Base-by-base conservation (phyloP, 2,888 invertebrate genomes). In the Noctua fimbriata region DNA sequence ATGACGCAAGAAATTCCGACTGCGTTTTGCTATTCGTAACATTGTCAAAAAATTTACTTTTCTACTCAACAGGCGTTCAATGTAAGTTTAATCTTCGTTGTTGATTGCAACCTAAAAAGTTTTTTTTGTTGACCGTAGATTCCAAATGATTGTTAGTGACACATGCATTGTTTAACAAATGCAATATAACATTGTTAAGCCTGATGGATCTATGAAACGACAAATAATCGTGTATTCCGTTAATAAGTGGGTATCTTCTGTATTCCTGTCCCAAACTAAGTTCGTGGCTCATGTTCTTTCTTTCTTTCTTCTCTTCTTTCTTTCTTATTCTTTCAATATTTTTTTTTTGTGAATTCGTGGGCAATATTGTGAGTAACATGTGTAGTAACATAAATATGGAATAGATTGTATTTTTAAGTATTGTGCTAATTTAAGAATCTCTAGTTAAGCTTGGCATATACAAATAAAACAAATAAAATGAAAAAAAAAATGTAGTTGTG, bases 61-160 rank as follows among this genome's bases (percentile, higher is more conserved):
- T 10, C 24, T 58, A 41, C n/a, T 21, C 36, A 18, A n/a, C 69
- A 52, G 9, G 28, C 5, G 24, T 24, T 55, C 12, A n/a, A 41
- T 18, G 9, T 24, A 55, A 24, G 24, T 55, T 55, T 55, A 3
- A 24, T 55, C 24, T n/a, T n/a, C 2, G 24, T 32, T 24, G 16
- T 3, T 18, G 0, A 32, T 44, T 1, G 10, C 21, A 49, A 4
- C 12, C 2, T 16, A 14, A 14, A n/a, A n/a, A n/a, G 2, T 16
- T 52, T 32, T 44, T 32, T 58, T 77, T 41, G 55, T 4, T 60
- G 5, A 24, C 79, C 5, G 55, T 55, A 63, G 60, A 65, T 60
- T 67, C 32, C 52, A 76, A 79, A 82, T 74, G 70, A 79, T 76
- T 71, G 63, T 60, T 28, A 14, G 49, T 69, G 66, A 24, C 69